These are phyloP conservation scores for Cladopsammia gracilis DNA, from an alignment of 64 coral and sea anemone genomes.

Conservation along the genomic window DNA sequence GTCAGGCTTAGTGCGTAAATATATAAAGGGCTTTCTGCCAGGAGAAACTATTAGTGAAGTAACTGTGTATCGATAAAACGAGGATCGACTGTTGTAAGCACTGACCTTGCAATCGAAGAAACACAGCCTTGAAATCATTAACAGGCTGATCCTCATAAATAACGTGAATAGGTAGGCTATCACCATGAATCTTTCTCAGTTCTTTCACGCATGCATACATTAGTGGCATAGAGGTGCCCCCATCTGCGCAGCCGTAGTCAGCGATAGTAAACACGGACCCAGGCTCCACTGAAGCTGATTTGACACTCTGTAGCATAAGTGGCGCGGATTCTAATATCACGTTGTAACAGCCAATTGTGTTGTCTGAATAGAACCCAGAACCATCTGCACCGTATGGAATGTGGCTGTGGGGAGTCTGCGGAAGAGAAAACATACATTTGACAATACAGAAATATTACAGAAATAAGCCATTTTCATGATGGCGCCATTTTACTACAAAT, in stretches of 20 bases:
- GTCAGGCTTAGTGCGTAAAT: too few species aligned
- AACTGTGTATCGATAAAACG: too few species aligned
- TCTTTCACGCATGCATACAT: conserved; percentile 68
- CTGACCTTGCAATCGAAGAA: conserved; percentile 64
- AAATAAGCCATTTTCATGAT: too few species aligned
- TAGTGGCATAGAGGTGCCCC: conserved; percentile 79
- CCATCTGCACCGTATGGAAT: conserved; percentile 74
- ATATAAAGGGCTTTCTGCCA: too few species aligned
- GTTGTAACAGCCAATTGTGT: conserved; percentile 63
- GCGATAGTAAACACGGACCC: conserved; percentile 58
- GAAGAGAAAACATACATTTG: neutral
- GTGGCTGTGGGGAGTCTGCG: conserved; percentile 83
- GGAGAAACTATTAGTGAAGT: too few species aligned
- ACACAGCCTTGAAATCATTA: conserved; percentile 89
- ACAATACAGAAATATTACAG: neutral
- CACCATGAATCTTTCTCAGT: conserved; percentile 72
- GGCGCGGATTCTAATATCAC: conserved; percentile 67
- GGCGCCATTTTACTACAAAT: too few species aligned
- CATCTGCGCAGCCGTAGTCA: conserved; percentile 80
- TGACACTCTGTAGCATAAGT: conserved; percentile 47
- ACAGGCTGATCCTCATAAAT: conserved; percentile 90
- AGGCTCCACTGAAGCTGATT: conserved; percentile 9
- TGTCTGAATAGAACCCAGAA: conserved; percentile 76
- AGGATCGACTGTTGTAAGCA: too few species aligned
- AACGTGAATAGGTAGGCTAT: conserved; percentile 70